A percentile compares a stretch with the other conserved stretches of the same genome.
Conservation (phyloP, 2,888 invertebrate species). For the Schrankia costaestrigalis region DNA sequence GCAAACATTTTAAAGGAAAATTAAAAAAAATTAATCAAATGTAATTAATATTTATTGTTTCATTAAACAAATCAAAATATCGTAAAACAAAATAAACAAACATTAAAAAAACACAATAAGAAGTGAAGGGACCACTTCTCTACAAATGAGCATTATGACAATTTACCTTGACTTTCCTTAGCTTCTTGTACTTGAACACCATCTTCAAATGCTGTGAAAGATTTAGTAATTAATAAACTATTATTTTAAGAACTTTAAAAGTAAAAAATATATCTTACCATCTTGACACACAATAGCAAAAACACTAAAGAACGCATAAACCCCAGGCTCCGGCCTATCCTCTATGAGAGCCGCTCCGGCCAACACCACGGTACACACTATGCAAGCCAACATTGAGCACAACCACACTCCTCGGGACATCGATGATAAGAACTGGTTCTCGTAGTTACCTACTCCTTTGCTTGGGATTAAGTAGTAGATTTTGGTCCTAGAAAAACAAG, state of each 20-base stretch:
- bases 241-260: too few species aligned
- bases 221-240: background rate
- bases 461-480: conserved; percentile 66
- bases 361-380: conserved; percentile 54
- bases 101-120: too few species aligned
- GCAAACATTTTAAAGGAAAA: too few species aligned
- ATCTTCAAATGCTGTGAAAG: conserved; percentile 61
- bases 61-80: too few species aligned
- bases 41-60: too few species aligned
- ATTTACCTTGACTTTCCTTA: conserved; percentile 58
- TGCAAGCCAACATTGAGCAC: conserved; percentile 44
- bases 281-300: conserved; percentile 67
- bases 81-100: too few species aligned
- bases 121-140: too few species aligned
- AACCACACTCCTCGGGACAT: conserved; percentile 69
- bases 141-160: background rate
- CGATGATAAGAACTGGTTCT: conserved; percentile 72
- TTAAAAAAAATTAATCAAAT: too few species aligned
- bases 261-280: conserved; percentile 33
- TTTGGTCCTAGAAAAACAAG: conserved; percentile 53
- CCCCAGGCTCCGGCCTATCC: conserved; percentile 40
- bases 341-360: conserved; percentile 54
- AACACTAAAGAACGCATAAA: conserved; percentile 59
- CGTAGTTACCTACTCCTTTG: conserved; percentile 62
- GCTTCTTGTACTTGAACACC: conserved; percentile 46